A percentile compares a stretch with the other conserved stretches of the same genome.
phyloP scores from a whole-genome alignment of 2,888 invertebrate species.

The Rotaria magnacalcarata region DNA sequence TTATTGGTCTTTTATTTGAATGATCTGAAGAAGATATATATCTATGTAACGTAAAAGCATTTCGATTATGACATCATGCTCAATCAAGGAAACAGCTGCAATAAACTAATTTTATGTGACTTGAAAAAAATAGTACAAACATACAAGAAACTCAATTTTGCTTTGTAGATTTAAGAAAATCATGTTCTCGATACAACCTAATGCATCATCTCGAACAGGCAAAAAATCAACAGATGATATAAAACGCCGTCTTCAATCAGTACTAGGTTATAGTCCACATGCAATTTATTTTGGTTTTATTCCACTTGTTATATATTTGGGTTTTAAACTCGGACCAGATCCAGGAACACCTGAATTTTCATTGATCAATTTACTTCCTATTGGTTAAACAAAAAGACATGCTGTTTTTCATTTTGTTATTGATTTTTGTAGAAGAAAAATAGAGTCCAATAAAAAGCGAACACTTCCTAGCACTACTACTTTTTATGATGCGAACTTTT shows the following conservation, averaged over 20 bases:
- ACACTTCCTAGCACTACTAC: background rate
- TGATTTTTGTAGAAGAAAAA: slow-evolving; percentile 14
- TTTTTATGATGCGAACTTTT: too few species aligned
- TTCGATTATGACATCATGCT: too few species aligned
- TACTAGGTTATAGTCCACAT: background rate
- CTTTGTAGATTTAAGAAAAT: background rate
- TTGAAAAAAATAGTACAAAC: too few species aligned
- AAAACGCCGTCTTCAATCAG: slow-evolving; percentile 33
- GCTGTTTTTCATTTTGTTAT: background rate
- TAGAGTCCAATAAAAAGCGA: background rate
- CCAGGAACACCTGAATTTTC: slow-evolving; percentile 28
- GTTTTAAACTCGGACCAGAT: slow-evolving; percentile 30
- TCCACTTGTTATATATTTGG: slow-evolving; percentile 32
- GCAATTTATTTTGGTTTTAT: slow-evolving; percentile 37
- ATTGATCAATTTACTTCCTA: background rate
- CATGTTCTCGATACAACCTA: background rate
- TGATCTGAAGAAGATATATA: too few species aligned
- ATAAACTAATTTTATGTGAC: too few species aligned
- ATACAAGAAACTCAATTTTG: background rate
- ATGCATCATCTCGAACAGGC: background rate
- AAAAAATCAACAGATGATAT: background rate
- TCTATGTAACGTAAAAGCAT: too few species aligned
- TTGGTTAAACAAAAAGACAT: background rate
- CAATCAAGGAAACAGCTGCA: background rate
- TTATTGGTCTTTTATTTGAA: background rate